phyloP scores from a whole-genome alignment of 1,140 invertebrate species.

The Neodiprion pinetum region DNA sequence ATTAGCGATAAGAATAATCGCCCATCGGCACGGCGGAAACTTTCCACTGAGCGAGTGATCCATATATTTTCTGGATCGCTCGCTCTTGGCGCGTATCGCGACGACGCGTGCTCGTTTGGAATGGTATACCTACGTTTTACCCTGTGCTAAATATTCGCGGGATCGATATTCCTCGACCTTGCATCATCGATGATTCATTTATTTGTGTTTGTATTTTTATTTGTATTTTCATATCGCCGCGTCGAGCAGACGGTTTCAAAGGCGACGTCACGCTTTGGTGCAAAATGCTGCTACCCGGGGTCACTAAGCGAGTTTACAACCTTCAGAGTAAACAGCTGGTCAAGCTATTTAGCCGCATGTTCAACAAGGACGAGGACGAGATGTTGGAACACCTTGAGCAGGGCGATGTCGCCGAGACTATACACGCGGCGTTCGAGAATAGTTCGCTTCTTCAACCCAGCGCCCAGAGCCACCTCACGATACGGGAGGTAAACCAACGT shows the following conservation, averaged over 20 bases:
- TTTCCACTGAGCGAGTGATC: not conserved
- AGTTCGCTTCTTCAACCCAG: conserved; percentile 68
- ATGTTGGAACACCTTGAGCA: conserved; percentile 89
- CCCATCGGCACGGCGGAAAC: not conserved
- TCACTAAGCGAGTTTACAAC: conserved; percentile 87
- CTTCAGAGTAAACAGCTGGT: conserved; percentile 90
- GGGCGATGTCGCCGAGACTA: conserved; percentile 89
- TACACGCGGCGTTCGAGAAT: conserved; percentile 80
- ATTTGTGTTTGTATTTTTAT: not conserved
- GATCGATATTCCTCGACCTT: no score
- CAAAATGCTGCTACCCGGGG: conserved; percentile 82
- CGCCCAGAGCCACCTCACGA: conserved; percentile 73
- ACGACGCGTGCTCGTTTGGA: no score
- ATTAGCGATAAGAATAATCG: conserved; percentile 17
- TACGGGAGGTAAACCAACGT: conserved; percentile 69
- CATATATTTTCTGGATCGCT: not conserved
- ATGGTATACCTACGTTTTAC: not conserved
- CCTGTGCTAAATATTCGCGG: not conserved
- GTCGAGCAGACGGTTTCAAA: conserved; percentile 69
- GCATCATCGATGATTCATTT: no score
- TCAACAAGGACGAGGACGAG: conserved; percentile 74
- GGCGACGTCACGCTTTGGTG: conserved; percentile 85
- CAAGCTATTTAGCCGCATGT: conserved; percentile 86
- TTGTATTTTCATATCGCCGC: not conserved
- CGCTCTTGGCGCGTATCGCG: not conserved